Base-by-base conservation (phyloP, 1,140 invertebrate genomes). In the Meloidogyne floridensis region DNA sequence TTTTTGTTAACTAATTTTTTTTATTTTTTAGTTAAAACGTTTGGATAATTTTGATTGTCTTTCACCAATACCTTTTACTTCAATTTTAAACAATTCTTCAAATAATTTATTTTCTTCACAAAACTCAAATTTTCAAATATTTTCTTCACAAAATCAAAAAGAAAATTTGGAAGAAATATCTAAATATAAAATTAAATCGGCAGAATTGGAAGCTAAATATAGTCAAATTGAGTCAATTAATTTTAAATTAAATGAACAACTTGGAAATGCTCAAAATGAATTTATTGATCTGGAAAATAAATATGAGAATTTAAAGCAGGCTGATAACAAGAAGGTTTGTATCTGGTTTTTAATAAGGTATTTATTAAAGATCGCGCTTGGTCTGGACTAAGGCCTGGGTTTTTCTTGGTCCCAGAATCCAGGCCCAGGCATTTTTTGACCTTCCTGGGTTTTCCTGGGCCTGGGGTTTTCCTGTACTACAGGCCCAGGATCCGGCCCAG, bases 251-350 rank as follows among this genome's bases (percentile, higher is more conserved):
- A 72, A 79, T 69, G 77, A 79, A 20, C 77, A 79, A 11, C n/a
- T 79, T 15, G 72, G 65, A 69, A 9, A n/a, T 32, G 65, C 13
- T 3, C 77, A 79, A 69, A 43, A 20, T 7, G 77, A 79, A 7
- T 79, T 71, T 72, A 79, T 32, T 72, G 65, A 79, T 6, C 72
- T 79, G 20, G 77, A 79, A 47, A n/a, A 65, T 18, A 79, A 71
- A 79, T 79, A 7, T 53, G 65, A 79, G 9, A 42, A 53, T 3
- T 47, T 79, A 18, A 10, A 69, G 9, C 43, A 47, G 11, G 43
- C n/a, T 4, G 18, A 79, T 3, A 11, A n/a, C 51, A 20, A 53
- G 43, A 20, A 20, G 51, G 77, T 79, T 47, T 20, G 15, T 70
- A 0, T 20, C 20, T 6, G 1, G 10, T 10, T 77, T 18, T n/a